These are phyloP conservation scores for Megalonaias nervosa DNA, from an alignment of 1,140 invertebrate genomes.

Conservation along the genomic window DNA sequence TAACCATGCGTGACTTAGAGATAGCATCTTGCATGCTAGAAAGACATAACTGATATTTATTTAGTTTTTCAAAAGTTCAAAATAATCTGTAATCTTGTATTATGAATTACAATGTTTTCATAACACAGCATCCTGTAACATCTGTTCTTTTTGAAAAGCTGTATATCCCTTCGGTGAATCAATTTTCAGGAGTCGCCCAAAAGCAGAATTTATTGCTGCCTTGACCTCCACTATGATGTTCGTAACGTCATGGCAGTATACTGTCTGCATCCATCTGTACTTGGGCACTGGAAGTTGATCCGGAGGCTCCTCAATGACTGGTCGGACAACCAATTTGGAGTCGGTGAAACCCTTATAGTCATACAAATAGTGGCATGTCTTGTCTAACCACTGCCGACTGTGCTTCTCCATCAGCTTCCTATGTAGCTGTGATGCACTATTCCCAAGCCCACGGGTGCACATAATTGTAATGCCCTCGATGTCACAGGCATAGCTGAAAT, in stretches of 20 bases:
- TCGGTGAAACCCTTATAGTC: conserved; percentile 1
- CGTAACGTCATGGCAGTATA: conserved; percentile 15
- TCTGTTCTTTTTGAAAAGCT: too few species aligned
- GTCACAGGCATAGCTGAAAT: conserved; percentile 22
- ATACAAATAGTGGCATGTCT: conserved; percentile 3
- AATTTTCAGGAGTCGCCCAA: conserved; percentile 26
- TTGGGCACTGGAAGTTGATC: neutral
- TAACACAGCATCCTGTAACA: too few species aligned
- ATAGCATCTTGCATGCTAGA: too few species aligned
- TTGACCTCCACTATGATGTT: conserved; percentile 5
- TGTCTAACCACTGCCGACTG: neutral
- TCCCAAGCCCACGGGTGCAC: conserved; percentile 11
- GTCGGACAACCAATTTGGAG: too few species aligned
- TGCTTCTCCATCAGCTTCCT: conserved; percentile 2
- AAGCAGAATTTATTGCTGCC: conserved; percentile 23
- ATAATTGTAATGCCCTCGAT: conserved; percentile 5
- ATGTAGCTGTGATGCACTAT: conserved; percentile 10
- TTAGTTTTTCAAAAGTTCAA: too few species aligned
- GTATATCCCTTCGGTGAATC: conserved; percentile 33
- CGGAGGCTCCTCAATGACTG: neutral
- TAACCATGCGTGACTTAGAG: too few species aligned
- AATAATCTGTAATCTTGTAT: too few species aligned
- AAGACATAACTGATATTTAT: too few species aligned
- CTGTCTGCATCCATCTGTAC: conserved; percentile 11
- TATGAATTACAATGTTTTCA: too few species aligned